Base-by-base conservation (phyloP, 2,888 invertebrate species). In the Leucoptera coffeella region DNA sequence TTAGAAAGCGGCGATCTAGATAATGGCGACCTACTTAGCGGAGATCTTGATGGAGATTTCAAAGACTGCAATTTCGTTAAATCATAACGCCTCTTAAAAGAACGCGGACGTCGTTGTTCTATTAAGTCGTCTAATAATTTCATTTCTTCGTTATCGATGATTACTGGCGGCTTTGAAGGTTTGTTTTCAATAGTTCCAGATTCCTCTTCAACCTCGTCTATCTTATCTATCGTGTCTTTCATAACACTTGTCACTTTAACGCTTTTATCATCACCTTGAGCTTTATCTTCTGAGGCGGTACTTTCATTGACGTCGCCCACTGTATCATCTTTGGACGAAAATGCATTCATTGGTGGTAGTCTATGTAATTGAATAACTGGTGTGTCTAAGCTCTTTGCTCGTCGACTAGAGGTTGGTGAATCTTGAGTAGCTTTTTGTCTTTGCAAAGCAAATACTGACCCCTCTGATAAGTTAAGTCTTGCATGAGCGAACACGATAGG, bases 271-370 rank as follows among this genome's bases (percentile, higher is more conserved):
- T 67, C 64, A 11, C 62, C 42, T n/a, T 78, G 43, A 1, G 73
- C 53, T 41, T 78, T 78, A 32, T 77, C 77, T 47, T 78, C 78
- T 2, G 78, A 51, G 33, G 78, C 65, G 39, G 74, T 76, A 0
- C 73, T 75, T 49, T 78, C 78, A 35, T 85, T 84, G 31, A 78
- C 76, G 39, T 80, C 78, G 38, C 82, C 89, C 1, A 90, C 81
- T 0, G 90, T 90, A 46, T 90, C 90, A 47, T 90, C 90, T 57
- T 89, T 89, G 13, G 88, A 87, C 2, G 89, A 90, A 49, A 89
- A 88, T 0, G 89, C 85, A 53, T 88, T 86, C 52, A 85, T 80
- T 5, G 87, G 82, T 10, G 89, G 89, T 22, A 90, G 54, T 41
- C 82, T 74, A 50, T 82, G 85, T 15, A 89, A 57, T 12, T 87